Evolutionary conservation across 2,888 invertebrate species (phyloP).

Genomic region (Platypus cylindrus): DNA sequence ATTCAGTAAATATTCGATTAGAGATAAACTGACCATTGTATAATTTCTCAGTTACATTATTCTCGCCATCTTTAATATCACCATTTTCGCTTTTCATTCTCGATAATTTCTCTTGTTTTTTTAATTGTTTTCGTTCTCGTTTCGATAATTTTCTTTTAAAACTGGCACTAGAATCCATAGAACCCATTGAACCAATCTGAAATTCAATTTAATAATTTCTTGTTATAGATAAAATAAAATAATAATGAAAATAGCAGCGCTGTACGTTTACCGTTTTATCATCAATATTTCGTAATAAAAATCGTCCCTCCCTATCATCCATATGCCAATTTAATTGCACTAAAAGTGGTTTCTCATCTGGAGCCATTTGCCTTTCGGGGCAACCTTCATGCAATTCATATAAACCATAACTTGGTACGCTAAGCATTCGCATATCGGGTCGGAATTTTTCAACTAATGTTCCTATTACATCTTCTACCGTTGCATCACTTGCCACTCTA

Average conservation of each 20-base stretch:
- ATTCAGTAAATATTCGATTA: background rate
- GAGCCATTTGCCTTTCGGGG: constrained; percentile 74
- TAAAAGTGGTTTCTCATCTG: constrained; percentile 87
- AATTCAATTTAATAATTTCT: constrained; percentile 21
- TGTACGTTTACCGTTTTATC: constrained; percentile 56
- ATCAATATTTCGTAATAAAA: constrained; percentile 81
- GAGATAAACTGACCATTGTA: constrained; percentile 54
- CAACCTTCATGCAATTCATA: constrained; percentile 57
- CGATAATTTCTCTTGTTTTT: constrained; percentile 83
- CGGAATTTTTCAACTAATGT: constrained; percentile 98
- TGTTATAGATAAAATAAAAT: constrained; percentile 3
- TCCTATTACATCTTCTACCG: constrained; percentile 89
- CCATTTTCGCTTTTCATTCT: constrained; percentile 55
- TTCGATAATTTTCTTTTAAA: constrained; percentile 91
- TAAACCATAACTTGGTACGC: constrained; percentile 59
- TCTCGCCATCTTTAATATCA: constrained; percentile 56
- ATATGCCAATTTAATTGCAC: constrained; percentile 99
- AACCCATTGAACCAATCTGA: constrained; percentile 51
- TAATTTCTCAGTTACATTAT: constrained; percentile 78
- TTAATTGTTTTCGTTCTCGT: constrained; percentile 93
- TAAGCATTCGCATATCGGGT: constrained; percentile 95
- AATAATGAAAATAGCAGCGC: background rate
- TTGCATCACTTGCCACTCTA: constrained; percentile 92
- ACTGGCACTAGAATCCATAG: constrained; percentile 65
- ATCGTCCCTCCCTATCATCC: constrained; percentile 95